Percentiles rank a stretch among this genome's conserved stretches.
Conservation (phyloP, 2,113 vertebrate species). For the Serilophus lunatus region DNA sequence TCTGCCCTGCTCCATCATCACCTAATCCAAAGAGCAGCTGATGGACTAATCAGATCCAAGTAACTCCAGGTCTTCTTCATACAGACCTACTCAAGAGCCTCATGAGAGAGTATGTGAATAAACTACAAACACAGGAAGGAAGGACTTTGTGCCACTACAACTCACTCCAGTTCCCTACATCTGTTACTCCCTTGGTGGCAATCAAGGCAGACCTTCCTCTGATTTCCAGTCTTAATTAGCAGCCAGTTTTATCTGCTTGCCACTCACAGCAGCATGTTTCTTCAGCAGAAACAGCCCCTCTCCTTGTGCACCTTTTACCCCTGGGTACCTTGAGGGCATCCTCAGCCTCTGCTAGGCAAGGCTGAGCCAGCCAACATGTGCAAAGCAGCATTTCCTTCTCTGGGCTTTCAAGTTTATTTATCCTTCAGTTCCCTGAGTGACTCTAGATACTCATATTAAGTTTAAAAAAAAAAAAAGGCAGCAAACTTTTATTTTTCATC, state of each 20-base stretch:
- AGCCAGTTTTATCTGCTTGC: not conserved
- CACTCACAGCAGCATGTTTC: accelerated
- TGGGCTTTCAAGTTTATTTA: not conserved
- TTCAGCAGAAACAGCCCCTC: not conserved
- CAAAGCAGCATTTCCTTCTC: not conserved
- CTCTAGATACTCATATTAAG: not conserved
- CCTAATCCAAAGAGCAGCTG: not conserved
- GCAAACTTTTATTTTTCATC: not conserved
- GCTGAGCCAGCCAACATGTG: not conserved
- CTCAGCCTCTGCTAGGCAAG: not conserved
- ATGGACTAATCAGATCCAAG: not conserved
- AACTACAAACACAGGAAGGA: not conserved
- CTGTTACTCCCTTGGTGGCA: not conserved
- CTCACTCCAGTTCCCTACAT: not conserved
- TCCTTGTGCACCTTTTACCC: accelerated
- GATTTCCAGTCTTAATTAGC: not conserved
- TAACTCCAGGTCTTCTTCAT: not conserved
- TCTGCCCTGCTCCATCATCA: not conserved
- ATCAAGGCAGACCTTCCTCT: not conserved
- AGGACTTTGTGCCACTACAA: not conserved
- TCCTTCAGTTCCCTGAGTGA: not conserved
- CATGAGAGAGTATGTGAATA: not conserved
- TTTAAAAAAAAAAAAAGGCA: not conserved
- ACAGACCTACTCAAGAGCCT: accelerated
- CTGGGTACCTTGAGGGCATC: not conserved